Evolutionary conservation across 2,888 invertebrate species (phyloP).

Genomic region (Standfussiana lucernea): DNA sequence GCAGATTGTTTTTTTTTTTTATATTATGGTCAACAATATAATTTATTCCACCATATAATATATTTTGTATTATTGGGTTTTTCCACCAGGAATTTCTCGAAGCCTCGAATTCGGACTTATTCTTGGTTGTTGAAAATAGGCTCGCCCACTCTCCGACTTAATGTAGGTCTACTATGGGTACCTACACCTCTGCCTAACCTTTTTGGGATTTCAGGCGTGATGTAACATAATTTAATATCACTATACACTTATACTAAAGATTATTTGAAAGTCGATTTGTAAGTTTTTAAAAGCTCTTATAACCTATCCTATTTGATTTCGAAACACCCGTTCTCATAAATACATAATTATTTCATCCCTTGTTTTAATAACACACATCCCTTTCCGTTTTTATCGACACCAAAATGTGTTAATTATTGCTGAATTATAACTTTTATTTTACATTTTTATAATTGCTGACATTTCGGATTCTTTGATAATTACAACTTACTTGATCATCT

Average conservation of each 20-base stretch:
- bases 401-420: slow-evolving; percentile 63
- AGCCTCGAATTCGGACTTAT: not conserved
- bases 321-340: slow-evolving; percentile 15
- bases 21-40: too few relatives aligned
- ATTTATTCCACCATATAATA: too few relatives aligned
- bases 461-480: slow-evolving; percentile 8
- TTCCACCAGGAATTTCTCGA: not conserved
- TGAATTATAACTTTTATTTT: slow-evolving; percentile 53
- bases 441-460: slow-evolving; percentile 41
- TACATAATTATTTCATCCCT: slow-evolving; percentile 45
- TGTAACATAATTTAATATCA: too few relatives aligned
- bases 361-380: slow-evolving; percentile 51
- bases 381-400: slow-evolving; percentile 46
- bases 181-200: too few relatives aligned
- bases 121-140: not conserved
- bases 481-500: not conserved
- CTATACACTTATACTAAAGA: too few relatives aligned
- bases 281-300: too few relatives aligned
- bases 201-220: too few relatives aligned
- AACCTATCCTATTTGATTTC: too few relatives aligned
- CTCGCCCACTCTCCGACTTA: too few relatives aligned
- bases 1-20: not conserved
- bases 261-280: too few relatives aligned
- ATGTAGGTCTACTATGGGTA: too few relatives aligned
- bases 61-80: too few relatives aligned